These are phyloP conservation scores for Diadegma fenestrale DNA, from an alignment of 2,888 invertebrate genomes.

Conservation along the genomic window DNA sequence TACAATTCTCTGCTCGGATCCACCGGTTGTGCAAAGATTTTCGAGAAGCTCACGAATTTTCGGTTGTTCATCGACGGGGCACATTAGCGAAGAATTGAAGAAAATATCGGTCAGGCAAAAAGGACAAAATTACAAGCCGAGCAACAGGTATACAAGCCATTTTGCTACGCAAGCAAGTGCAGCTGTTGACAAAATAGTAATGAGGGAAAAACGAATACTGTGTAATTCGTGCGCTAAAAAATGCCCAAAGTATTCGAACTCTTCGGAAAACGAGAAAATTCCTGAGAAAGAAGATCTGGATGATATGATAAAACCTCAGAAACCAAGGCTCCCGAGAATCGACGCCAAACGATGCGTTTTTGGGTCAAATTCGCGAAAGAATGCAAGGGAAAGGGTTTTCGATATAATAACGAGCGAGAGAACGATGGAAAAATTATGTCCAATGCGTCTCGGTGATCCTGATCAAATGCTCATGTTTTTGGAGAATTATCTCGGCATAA, in stretches of 20 bases:
- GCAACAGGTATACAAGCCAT: conserved; percentile 77
- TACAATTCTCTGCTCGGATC: conserved; percentile 77
- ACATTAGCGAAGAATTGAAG: conserved; percentile 48
- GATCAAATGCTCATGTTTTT: conserved; percentile 77
- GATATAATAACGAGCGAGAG: conserved; percentile 77
- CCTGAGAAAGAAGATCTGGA: conserved; percentile 10
- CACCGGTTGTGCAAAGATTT: conserved; percentile 59
- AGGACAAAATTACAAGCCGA: conserved; percentile 77
- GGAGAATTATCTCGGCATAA: conserved; percentile 75
- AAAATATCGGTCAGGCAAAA: conserved; percentile 71
- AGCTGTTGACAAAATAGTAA: conserved; percentile 16
- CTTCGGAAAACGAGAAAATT: conserved; percentile 14
- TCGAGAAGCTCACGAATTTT: conserved; percentile 55
- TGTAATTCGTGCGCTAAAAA: conserved; percentile 50
- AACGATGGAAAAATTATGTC: conserved; percentile 75
- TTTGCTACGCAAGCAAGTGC: conserved; percentile 41
- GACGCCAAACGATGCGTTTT: conserved; percentile 51
- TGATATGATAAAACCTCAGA: conserved; percentile 57
- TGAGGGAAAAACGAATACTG: conserved; percentile 19
- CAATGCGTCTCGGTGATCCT: conserved; percentile 76
- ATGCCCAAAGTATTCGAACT: background rate
- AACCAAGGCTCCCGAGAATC: conserved; percentile 54
- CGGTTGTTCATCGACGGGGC: conserved; percentile 43
- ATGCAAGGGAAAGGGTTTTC: conserved; percentile 72
- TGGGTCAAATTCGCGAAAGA: conserved; percentile 40